These are phyloP conservation scores for Jordanella pulchra DNA, from an alignment of 2,797 vertebrate species.

Conservation along the genomic window DNA sequence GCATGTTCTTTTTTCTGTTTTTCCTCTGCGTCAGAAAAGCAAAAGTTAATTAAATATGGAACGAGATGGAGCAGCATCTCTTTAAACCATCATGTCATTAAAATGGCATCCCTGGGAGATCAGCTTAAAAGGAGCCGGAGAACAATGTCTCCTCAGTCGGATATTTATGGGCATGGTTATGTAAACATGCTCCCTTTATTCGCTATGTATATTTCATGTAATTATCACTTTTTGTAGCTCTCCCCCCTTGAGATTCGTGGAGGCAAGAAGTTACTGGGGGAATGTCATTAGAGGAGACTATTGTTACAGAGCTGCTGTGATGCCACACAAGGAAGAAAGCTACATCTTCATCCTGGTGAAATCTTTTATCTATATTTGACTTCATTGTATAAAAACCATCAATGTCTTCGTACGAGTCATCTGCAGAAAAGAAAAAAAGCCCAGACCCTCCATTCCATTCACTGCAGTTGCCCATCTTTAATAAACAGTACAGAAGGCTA, in stretches of 20 bases:
- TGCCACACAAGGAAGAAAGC: conserved; percentile 53
- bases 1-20: conserved; percentile 73
- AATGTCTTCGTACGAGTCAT: conserved; percentile 49
- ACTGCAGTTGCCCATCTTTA: conserved; percentile 39
- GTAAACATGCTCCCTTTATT: conserved; percentile 87
- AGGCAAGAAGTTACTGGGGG: conserved; percentile 89
- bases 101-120: conserved; percentile 95
- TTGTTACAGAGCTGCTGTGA: conserved; percentile 79
- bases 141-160: conserved; percentile 98
- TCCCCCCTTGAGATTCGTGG: conserved; percentile 68
- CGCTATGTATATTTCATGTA: conserved; percentile 86
- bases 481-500: conserved; percentile 27
- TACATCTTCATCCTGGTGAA: conserved; percentile 46
- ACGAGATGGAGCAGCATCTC: conserved; percentile 97
- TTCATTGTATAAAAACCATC: conserved; percentile 68
- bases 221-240: conserved; percentile 85
- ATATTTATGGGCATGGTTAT: conserved; percentile 99
- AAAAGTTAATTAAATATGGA: conserved; percentile 99
- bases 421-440: conserved; percentile 35
- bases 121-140: conserved; percentile 95
- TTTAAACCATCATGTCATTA: conserved; percentile 99
- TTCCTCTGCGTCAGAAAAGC: conserved; percentile 88
- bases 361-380: conserved; percentile 76
- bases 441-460: conserved; percentile 7
- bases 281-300: conserved; percentile 98